These are phyloP conservation scores for Cirrhinus molitorella DNA, from an alignment of 2,797 vertebrate species.

Conservation along the genomic window DNA sequence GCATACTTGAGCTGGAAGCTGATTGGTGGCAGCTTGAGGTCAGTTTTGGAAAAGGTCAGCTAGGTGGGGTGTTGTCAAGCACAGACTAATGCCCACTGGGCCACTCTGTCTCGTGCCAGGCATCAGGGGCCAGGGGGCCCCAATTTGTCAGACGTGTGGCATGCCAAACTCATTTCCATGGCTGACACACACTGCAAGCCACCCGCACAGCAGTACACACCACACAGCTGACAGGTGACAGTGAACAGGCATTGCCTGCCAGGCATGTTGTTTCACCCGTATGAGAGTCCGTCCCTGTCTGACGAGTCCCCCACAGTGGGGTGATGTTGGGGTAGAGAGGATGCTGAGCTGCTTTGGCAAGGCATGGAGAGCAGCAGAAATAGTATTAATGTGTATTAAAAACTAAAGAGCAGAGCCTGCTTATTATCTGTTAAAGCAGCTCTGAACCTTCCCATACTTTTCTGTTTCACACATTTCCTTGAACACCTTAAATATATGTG, in stretches of 20 bases:
- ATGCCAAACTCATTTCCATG: conserved; percentile 69
- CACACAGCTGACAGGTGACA: conserved; percentile 77
- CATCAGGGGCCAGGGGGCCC: conserved; percentile 68
- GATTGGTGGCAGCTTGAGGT: conserved; percentile 78
- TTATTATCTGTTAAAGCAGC: not conserved
- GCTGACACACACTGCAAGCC: conserved; percentile 53
- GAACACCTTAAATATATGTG: not conserved
- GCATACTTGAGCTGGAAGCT: conserved; percentile 72
- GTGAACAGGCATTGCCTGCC: conserved; percentile 75
- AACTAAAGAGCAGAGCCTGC: not conserved
- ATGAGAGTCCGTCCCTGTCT: conserved; percentile 61
- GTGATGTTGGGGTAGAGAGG: conserved; percentile 15
- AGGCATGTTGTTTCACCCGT: conserved; percentile 70
- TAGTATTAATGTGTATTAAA: conserved; percentile 15
- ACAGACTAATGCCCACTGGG: conserved; percentile 72
- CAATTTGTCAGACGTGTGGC: conserved; percentile 73
- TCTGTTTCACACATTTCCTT: not conserved
- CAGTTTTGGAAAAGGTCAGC: conserved; percentile 83
- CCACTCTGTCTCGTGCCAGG: conserved; percentile 68
- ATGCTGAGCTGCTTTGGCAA: conserved; percentile 36
- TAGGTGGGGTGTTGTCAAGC: conserved; percentile 81
- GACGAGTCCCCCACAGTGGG: conserved; percentile 34
- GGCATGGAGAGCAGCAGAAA: conserved; percentile 13
- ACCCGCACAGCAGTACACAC: conserved; percentile 66
- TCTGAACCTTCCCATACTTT: not conserved